A percentile compares a stretch with the other conserved stretches of the same genome.
These are phyloP conservation scores for Ailurus styani DNA, from an alignment of 2,113 vertebrate species.

Conservation along the genomic window DNA sequence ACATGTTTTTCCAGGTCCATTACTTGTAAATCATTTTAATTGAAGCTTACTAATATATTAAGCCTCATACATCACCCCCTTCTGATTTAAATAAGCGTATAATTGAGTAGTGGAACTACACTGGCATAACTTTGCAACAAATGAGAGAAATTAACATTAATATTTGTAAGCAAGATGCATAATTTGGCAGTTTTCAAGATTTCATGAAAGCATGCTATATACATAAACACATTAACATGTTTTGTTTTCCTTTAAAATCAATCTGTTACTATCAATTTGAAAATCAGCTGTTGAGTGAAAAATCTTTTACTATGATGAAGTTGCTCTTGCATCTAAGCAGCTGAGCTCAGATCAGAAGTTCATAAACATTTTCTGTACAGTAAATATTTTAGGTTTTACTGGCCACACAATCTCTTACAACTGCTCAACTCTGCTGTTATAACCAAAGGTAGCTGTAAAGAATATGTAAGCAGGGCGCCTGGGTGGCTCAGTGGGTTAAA, in stretches of 20 bases:
- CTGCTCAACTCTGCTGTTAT: fast-evolving
- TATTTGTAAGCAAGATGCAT: slow-evolving; percentile 49
- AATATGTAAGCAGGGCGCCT: not conserved
- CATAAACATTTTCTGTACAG: not conserved
- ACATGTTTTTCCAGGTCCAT: not conserved
- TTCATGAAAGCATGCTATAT: slow-evolving; percentile 13
- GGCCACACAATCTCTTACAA: not conserved
- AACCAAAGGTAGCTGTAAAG: not conserved
- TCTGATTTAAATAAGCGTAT: not conserved
- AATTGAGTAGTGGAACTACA: not conserved
- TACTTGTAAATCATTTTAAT: not conserved
- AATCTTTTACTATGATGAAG: not conserved
- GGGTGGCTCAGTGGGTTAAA: too few species aligned
- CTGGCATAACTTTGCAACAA: not conserved
- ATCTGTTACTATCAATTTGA: slow-evolving; percentile 23
- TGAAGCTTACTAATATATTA: not conserved
- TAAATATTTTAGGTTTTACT: not conserved
- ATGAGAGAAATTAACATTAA: not conserved
- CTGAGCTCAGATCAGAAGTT: not conserved
- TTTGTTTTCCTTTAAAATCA: slow-evolving; percentile 53
- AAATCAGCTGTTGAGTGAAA: not conserved
- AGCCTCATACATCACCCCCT: not conserved
- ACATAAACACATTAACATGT: slow-evolving; percentile 51
- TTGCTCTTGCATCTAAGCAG: not conserved
- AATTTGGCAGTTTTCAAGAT: slow-evolving; percentile 26